Percentiles rank a stretch among this genome's conserved stretches.
phyloP scores from a whole-genome alignment of 2,888 invertebrate species.

The Tipula confusa region DNA sequence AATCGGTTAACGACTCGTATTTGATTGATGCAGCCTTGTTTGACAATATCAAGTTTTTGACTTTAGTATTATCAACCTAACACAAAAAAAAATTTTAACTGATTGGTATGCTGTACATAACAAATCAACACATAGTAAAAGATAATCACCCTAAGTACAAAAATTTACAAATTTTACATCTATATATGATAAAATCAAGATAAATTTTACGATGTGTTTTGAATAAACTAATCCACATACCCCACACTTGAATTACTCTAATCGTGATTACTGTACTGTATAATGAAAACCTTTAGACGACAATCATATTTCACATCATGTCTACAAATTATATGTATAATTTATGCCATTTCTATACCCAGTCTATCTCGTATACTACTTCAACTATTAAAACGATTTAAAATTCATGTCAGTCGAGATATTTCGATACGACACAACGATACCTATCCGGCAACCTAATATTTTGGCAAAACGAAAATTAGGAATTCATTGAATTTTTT shows the following conservation, averaged over 20 bases:
- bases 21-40: no score
- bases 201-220: no score
- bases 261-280: not conserved
- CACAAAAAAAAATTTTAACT: no score
- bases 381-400: not conserved
- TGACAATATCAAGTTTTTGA: no score
- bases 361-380: not conserved
- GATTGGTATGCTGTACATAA: no score
- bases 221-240: not conserved
- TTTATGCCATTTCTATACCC: not conserved
- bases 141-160: no score
- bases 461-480: not conserved
- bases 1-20: no score
- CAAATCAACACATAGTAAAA: no score
- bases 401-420: not conserved
- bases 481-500: not conserved
- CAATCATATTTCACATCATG: not conserved
- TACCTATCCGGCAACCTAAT: no score
- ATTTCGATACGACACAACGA: not conserved
- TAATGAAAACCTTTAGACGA: not conserved
- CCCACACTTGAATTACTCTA: not conserved
- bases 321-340: not conserved
- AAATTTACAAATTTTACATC: no score
- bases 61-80: no score
- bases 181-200: no score